Evolutionary conservation across 2,113 vertebrate genomes (phyloP), one percentile per base, ranked within the genome.

Genomic region (Castor canadensis): DNA sequence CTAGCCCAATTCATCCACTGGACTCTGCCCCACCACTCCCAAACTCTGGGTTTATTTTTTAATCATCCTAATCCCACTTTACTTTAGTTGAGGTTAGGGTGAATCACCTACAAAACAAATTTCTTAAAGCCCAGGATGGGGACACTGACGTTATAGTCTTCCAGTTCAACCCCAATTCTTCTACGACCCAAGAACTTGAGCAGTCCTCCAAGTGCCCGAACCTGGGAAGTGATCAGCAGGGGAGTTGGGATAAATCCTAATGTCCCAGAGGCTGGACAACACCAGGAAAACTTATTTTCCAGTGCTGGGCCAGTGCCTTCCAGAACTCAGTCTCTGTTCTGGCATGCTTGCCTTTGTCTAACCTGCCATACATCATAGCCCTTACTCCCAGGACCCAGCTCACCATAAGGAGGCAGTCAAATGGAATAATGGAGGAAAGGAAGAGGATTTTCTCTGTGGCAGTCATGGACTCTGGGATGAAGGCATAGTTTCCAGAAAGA

Each of bases 161-260:
- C 99, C 19, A 99, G 98, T 96, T 99, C 99, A 76, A 99, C 98
- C 83, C 99, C 99, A 84, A 99, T 97, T 98, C 99, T 98, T 98
- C 99, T 99, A 96, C 99, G 99, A 97, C 99, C 99, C 96, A 99
- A 98, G 98, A 99, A 99, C 97, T 99, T 99, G 62, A 99, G 97
- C 64, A 99, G 98, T 35, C 98, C 99, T 52, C 99, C 99, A 87
- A 99, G 96, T 87, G 99, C 98, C 98, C 98, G 98, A 97, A 99
- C 75, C 99, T 99, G 93, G 58, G 80, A 91, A 35, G 77, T 66
- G 47, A 67, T 64, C 9, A 45, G 56, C 32, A 91, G 49, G 72
- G 60, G 5, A 92, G 71, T 0, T 49, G 76, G 56, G 60, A 54
- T 89, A 52, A 93, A 79, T 67, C 13, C 35, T 79, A 92, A 2